A percentile compares a stretch with the other conserved stretches of the same genome.
phyloP scores from a whole-genome alignment of 2,113 vertebrate genomes.

The Eptesicus fuscus region DNA sequence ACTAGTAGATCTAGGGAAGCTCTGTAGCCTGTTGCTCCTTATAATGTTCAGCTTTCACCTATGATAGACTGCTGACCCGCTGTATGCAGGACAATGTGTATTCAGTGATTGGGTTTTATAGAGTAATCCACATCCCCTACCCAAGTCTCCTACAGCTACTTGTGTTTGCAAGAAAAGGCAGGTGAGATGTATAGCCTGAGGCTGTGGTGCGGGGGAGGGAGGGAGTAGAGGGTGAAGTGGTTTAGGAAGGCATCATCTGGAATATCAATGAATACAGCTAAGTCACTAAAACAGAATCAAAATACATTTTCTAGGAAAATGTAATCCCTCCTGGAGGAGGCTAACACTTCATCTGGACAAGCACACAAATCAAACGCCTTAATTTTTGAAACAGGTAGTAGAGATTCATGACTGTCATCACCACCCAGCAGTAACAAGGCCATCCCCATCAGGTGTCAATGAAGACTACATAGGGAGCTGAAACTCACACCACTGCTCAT shows the following conservation, averaged over 20 bases:
- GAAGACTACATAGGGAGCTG: too few relatives aligned
- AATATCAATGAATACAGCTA: neutral
- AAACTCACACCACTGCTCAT: too few relatives aligned
- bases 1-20: conserved; percentile 1
- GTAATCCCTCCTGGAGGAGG: neutral
- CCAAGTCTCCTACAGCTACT: neutral
- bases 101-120: neutral
- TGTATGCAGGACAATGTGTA: neutral
- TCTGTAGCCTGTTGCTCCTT: neutral
- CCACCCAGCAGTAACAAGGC: too few relatives aligned
- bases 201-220: neutral
- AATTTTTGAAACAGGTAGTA: conserved; percentile 35
- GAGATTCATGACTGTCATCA: too few relatives aligned
- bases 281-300: neutral
- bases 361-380: neutral
- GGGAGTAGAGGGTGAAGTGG: neutral
- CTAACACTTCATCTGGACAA: neutral
- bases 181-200: neutral
- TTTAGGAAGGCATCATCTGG: neutral
- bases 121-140: neutral
- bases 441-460: too few relatives aligned
- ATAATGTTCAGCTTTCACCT: conserved; percentile 3
- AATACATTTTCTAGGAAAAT: conserved; percentile 13
- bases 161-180: neutral
- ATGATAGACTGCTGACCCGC: neutral